Base-by-base conservation (phyloP, 2,113 vertebrate species). In the Capreolus pygargus region DNA sequence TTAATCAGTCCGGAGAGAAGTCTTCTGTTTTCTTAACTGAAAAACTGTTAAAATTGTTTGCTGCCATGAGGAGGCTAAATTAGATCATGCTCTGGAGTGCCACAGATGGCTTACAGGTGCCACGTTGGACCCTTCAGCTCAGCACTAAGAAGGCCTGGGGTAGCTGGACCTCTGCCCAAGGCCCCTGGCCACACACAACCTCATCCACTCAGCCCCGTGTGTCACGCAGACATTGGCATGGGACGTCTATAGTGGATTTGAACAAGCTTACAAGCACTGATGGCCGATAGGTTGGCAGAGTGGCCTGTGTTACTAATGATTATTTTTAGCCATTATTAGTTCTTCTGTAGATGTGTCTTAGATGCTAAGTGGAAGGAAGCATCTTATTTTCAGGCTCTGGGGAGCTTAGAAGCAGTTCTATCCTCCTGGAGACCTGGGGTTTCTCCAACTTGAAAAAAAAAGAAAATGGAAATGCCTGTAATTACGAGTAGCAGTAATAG, bases 21-120 rank as follows among this genome's bases (percentile, higher is more conserved):
- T 47, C 55, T 89, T 78, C 27, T 96, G 30, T 76, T 78, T 95
- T 84, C 67, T 30, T 91, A 91, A 91, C 11, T 57, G 86, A 86
- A 79, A 95, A 81, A 36, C 13, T 39, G 76, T 61, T 74, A 36
- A 57, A 50, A 74, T 23, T 13, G 36, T 28, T 86, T 47, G 58
- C 61, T 58, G 60, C 54, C 81, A 28, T 0, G 3, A 57, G n/a
- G 7, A 57, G 11, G 52, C 64, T 57, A 88, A 55, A 28, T 89
- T 14, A 47, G 25, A 39, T 81, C 57, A 36, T 14, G 17, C 36
- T 28, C 54, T 4, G 9, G n/a, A 54, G 61, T 57, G 58, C 85
- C n/a, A 28, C 52, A 93, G 90, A 39, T 27, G 74, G 64, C 16
- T 28, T 52, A 36, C 83, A 52, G 61, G 47, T 58, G 8, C n/a